Base-by-base conservation (phyloP, 2,113 vertebrate species). In the Tragelaphus buxtoni region DNA sequence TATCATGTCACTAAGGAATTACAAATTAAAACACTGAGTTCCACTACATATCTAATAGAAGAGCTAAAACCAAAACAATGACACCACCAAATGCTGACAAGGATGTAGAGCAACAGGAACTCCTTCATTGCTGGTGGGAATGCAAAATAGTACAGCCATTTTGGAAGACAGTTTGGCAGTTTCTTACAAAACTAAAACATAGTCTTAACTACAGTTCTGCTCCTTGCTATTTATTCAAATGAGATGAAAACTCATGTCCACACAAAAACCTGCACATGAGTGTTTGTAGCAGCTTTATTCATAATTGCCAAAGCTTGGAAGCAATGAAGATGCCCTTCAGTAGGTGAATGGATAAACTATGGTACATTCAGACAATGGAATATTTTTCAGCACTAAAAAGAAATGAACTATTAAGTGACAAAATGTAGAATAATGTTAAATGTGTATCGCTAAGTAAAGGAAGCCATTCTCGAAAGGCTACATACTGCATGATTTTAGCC, bases 371-470 rank as follows among this genome's bases (percentile, higher is more conserved):
- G 72, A 89, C 84, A 86, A 42, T 90, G 45, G 39, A 82, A 85
- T 96, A 76, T 76, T 95, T 89, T 84, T 91, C 35, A 65, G n/a
- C 22, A 8, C 16, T 47, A 61, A 76, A 87, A 88, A 88, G 30
- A 93, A 93, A 81, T 47, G 56, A 95, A 42, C 32, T 88, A 61
- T 63, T n/a, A 63, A 95, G n/a, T 72, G 88, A 94, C 91, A 95
- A 86, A 69, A 90, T 32, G 30, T 77, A 55, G 74, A 92, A 60
- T 45, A 87, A 95, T 16, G 20, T 92, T 77, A 69, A 92, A 56
- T 56, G 47, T 24, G 16, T 95, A 65, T 92, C 56, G 26, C 72
- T 86, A 39, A 92, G 26, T 94, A n/a, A 94, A 95, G 45, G 58
- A 90, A 92, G 69, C n/a, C 24, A 72, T 20, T 92, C 49, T 69